Evolutionary conservation across 2,797 vertebrate species (phyloP).

Genomic region (Lepus oiostolus): DNA sequence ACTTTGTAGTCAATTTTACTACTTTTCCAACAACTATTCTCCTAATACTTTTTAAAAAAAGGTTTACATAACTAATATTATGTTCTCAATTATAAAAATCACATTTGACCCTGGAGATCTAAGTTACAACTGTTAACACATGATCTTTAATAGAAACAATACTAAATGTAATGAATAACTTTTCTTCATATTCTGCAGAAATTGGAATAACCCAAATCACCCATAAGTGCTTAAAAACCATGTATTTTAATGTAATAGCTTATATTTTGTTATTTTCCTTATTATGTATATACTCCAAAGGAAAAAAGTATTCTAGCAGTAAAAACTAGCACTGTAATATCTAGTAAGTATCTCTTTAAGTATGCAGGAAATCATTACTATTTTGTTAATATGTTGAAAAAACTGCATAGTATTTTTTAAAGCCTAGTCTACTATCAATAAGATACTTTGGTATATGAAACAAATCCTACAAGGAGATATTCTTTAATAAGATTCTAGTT

Average conservation of each 20-base stretch:
- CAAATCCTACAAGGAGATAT: slow-evolving; percentile 42
- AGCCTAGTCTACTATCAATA: slow-evolving; percentile 26
- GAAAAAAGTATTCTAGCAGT: slow-evolving; percentile 28
- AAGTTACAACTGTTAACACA: slow-evolving; percentile 9
- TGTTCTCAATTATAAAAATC: slow-evolving; percentile 6
- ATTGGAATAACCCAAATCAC: background rate
- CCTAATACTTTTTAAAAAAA: background rate
- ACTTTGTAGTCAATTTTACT: slow-evolving; percentile 7
- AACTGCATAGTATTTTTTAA: slow-evolving; percentile 28
- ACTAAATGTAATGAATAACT: slow-evolving; percentile 45
- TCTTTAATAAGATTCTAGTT: slow-evolving; percentile 43
- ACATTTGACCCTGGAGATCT: slow-evolving; percentile 9
- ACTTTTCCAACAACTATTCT: slow-evolving; percentile 10
- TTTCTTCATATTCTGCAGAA: slow-evolving; percentile 57
- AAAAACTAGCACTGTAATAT: slow-evolving; percentile 27
- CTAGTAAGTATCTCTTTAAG: slow-evolving; percentile 13
- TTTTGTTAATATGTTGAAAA: background rate
- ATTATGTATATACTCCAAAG: background rate
- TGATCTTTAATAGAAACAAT: slow-evolving; percentile 41
- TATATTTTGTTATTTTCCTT: slow-evolving; percentile 37
- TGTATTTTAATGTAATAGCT: slow-evolving; percentile 19
- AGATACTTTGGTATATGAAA: slow-evolving; percentile 48
- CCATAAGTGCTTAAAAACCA: slow-evolving; percentile 14
- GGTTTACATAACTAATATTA: slow-evolving; percentile 5
- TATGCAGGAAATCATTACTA: slow-evolving; percentile 45